A percentile compares a stretch with the other conserved stretches of the same genome.
These are phyloP conservation scores for Drosophila trapezifrons DNA, from an alignment of 1,140 invertebrate species.

Conservation along the genomic window DNA sequence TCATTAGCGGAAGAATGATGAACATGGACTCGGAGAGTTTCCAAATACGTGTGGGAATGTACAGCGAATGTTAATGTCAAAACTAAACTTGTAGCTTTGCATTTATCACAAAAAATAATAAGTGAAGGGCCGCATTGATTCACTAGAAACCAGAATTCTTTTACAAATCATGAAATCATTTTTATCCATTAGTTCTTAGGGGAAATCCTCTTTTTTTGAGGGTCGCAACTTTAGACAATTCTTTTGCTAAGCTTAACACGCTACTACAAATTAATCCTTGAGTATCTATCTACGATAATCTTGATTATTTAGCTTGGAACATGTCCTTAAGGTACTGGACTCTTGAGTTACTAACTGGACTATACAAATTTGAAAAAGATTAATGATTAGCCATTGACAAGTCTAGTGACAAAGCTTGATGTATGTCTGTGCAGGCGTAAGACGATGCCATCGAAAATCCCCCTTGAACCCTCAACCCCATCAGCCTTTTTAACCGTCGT, in stretches of 20 bases:
- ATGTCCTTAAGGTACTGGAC: not conserved
- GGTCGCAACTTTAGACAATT: not conserved
- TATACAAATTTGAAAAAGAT: too few species aligned
- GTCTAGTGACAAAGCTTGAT: conserved; percentile 56
- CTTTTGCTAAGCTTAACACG: not conserved
- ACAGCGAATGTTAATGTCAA: not conserved
- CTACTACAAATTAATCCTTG: not conserved
- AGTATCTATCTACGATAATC: too few species aligned
- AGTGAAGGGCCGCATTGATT: not conserved
- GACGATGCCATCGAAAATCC: conserved; percentile 17
- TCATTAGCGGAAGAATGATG: conserved; percentile 50
- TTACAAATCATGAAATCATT: not conserved
- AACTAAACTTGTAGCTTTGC: not conserved
- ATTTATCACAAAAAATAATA: too few species aligned
- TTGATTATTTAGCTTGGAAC: not conserved
- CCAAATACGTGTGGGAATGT: conserved; percentile 10
- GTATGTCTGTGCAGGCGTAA: conserved; percentile 40
- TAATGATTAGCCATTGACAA: not conserved
- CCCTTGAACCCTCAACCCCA: conserved; percentile 8
- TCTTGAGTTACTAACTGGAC: not conserved
- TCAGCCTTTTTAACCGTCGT: not conserved
- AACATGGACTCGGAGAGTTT: conserved; percentile 15
- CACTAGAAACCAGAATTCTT: too few species aligned
- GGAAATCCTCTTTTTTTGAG: not conserved
- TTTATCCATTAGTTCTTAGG: too few species aligned